Evolutionary conservation across 1,140 invertebrate genomes (phyloP), one percentile per base, ranked within the genome.

Genomic region (Coenobita brevimanus): DNA sequence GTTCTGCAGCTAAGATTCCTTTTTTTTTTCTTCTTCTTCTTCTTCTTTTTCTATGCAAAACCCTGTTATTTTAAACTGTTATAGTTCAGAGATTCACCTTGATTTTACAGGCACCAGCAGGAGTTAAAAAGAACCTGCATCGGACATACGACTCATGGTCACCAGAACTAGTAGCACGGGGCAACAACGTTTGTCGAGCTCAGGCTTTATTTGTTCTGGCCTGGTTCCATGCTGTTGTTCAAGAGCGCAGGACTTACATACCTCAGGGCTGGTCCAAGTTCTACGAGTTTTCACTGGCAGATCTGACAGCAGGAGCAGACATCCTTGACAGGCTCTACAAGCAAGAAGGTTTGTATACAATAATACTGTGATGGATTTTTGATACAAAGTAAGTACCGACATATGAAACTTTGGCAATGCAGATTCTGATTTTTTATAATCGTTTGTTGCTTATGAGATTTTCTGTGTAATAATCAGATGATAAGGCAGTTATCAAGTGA

Each of bases 251-350:
- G 88, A 96, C 95, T 89, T 98, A 95, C 91, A 97, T 98, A 90
- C 97, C 96, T 8, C 96, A 96, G 93, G 97, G 96, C 1, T 97
- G 97, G 97, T 95, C 95, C 0, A 97, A 96, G 92, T 96, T 95
- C 92, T 99, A 99, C 92, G 97, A 98, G 91, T 98, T 98, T 93
- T 97, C 95, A 54, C 95, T 96, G 89, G 94, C 95, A 0, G 98
- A 99, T 93, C 93, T 98, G 0, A 94, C 95, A 82, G 96, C 96
- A 3, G 96, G 96, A 0, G 93, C 95, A 64, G 95, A 96, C 81
- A 93, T 98, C 41, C 93, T 97, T 2, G 94, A 95, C 38, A 94
- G 94, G 92, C 91, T 95, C 36, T 94, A 94, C 90, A 86, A 90
- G 1, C 92, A 93, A 91, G 92, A 93, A 84, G 89, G 90, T 89